Evolutionary conservation across 37 sponge, comb jelly and placozoan genomes (phyloP), one percentile per base, ranked within the genome.

Genomic region (Bolinopsis microptera): DNA sequence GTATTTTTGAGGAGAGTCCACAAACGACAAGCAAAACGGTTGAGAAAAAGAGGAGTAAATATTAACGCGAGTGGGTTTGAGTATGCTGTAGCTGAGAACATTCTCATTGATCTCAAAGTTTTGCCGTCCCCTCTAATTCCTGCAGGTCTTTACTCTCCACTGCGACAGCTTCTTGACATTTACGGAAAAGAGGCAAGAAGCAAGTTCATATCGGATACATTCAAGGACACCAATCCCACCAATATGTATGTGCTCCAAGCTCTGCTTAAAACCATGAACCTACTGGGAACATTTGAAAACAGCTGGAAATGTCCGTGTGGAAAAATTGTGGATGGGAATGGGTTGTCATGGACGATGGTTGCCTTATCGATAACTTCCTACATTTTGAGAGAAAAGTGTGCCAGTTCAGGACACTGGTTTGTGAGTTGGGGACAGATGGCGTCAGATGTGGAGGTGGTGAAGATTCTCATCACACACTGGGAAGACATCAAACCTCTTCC

Each of bases 61-160:
- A 39, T 86, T 40, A 86, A 86, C n/a, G 90, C 28, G 0, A 16
- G 61, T 23, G 90, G 90, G 48, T 86, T 22, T 34, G 90, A 86
- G 90, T 86, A 86, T 27, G 90, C 90, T 9, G 28, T 86, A 24
- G 90, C 90, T 8, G 90, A 86, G 61, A 86, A 86, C 61, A 86
- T 86, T 26, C 32, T 86, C 36, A 35, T n/a, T 8, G 27, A 86
- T 27, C 61, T 86, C 2, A 86, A 86, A 27, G 36, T 27, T 48
- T 38, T 86, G 61, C 90, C 90, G 3, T 38, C 90, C 31, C 90
- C 90, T 41, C 30, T 86, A 27, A 86, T 86, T 9, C 90, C 90
- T n/a, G 41, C 61, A 1, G 36, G 0, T 9, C 61, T 86, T 8
- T 86, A 86, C 61, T 24, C 41, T 3, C 0, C 22, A 1, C 90